Evolutionary conservation across 64 coral and sea anemone species (phyloP).

Genomic region (Pocillopora damicornis): DNA sequence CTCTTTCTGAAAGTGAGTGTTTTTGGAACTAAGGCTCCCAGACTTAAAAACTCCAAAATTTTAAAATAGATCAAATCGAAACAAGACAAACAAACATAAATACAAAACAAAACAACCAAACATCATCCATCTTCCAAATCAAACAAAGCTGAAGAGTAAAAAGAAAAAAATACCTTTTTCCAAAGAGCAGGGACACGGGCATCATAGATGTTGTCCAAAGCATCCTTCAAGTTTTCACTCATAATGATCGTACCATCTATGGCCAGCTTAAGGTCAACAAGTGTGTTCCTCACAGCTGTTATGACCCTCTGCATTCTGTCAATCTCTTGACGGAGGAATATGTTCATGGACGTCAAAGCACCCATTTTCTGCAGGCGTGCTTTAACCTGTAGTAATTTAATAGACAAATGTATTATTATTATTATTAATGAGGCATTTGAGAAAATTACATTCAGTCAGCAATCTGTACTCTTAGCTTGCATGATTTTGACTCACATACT

Average conservation of each 20-base stretch:
- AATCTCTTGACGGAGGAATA: slow-evolving; percentile 97
- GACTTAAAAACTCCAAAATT: no score
- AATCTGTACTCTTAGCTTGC: no score
- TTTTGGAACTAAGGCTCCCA: no score
- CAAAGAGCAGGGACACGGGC: slow-evolving; percentile 87
- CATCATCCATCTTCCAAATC: neutral
- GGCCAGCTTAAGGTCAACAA: slow-evolving; percentile 83
- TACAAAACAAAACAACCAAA: neutral
- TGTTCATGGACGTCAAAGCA: slow-evolving; percentile 92
- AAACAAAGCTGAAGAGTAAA: neutral
- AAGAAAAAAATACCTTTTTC: slow-evolving; percentile 74
- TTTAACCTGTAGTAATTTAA: slow-evolving; percentile 60
- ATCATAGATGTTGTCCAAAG: slow-evolving; percentile 96
- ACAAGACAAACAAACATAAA: neutral
- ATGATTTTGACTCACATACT: no score
- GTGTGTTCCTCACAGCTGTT: slow-evolving; percentile 73
- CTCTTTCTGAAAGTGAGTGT: no score
- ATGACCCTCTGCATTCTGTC: slow-evolving; percentile 97
- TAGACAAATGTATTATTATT: neutral
- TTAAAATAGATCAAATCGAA: no score
- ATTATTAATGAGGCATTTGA: no score
- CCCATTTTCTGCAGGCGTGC: slow-evolving; percentile 94
- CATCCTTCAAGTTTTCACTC: slow-evolving; percentile 97
- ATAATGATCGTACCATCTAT: slow-evolving; percentile 98
- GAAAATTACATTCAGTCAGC: no score